A percentile compares a stretch with the other conserved stretches of the same genome.
phyloP scores from a whole-genome alignment of 2,888 invertebrate species.

The Clistopyga incitator region DNA sequence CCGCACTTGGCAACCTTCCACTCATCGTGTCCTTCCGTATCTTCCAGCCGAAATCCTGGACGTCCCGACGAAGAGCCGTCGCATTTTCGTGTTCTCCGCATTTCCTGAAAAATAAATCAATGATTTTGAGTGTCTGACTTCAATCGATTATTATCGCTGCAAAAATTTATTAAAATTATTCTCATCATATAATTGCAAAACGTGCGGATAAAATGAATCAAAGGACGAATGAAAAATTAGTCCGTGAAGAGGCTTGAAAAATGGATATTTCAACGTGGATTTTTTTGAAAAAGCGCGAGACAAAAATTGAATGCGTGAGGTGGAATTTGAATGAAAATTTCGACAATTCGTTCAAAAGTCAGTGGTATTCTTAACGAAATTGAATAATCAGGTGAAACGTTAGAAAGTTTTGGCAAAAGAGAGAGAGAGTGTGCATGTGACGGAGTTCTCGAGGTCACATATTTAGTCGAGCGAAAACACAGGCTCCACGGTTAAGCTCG shows the following conservation, averaged over 20 bases:
- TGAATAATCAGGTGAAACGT: not conserved
- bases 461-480: constrained; percentile 26
- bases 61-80: not conserved
- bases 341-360: too few species aligned
- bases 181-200: too few species aligned
- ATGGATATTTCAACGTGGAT: too few species aligned
- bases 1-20: constrained; percentile 47
- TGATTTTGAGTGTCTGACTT: not conserved
- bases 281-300: too few species aligned
- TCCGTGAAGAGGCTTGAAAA: too few species aligned
- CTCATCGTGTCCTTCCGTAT: constrained; percentile 20
- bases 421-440: not conserved
- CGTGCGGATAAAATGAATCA: too few species aligned
- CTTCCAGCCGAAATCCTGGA: not conserved
- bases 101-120: not conserved
- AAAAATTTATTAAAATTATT: not conserved
- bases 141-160: not conserved
- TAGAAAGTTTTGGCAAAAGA: not conserved
- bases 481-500: not conserved
- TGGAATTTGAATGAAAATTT: too few species aligned
- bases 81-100: not conserved
- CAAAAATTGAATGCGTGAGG: too few species aligned
- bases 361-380: constrained; percentile 28
- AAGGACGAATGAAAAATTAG: too few species aligned
- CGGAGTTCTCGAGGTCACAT: not conserved